phyloP scores from a whole-genome alignment of 2,888 invertebrate genomes.

The Mechanitis messenoides region DNA sequence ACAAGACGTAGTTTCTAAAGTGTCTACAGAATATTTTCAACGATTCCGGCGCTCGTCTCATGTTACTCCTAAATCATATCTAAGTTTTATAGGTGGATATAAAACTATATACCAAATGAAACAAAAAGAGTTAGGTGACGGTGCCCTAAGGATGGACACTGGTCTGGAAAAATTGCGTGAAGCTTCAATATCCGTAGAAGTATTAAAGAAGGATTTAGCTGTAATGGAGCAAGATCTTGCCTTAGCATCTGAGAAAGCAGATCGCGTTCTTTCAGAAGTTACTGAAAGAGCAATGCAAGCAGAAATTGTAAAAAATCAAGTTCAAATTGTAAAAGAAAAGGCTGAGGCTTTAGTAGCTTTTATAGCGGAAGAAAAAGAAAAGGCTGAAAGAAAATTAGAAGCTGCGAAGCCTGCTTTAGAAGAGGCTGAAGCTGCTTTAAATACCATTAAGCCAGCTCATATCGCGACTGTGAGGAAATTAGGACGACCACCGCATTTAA shows the following conservation, averaged over 20 bases:
- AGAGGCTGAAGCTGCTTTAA: constrained; percentile 95
- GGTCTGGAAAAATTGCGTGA: constrained; percentile 96
- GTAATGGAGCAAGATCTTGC: constrained; percentile 96
- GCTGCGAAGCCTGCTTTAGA: constrained; percentile 97
- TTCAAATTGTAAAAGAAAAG: constrained; percentile 96
- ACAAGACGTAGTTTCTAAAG: constrained; percentile 92
- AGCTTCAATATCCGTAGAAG: constrained; percentile 94
- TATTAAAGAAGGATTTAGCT: constrained; percentile 92
- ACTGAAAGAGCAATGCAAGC: constrained; percentile 96
- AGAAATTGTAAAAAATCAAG: constrained; percentile 96
- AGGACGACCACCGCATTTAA: constrained; percentile 96
- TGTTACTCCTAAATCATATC: constrained; percentile 97
- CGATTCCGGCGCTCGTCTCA: constrained; percentile 95
- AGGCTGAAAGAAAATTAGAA: constrained; percentile 94
- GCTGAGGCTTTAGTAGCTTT: constrained; percentile 91
- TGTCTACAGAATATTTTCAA: constrained; percentile 91
- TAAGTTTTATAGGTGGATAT: constrained; percentile 96
- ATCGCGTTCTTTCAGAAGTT: constrained; percentile 90
- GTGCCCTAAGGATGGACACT: constrained; percentile 95
- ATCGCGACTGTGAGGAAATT: constrained; percentile 96
- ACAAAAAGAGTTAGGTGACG: constrained; percentile 91
- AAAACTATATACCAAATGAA: constrained; percentile 95
- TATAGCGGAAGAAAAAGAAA: constrained; percentile 92
- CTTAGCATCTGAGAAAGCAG: constrained; percentile 94
- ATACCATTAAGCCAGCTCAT: constrained; percentile 97